Evolutionary conservation across 2,113 vertebrate species (phyloP).

Genomic region (Scytalopus superciliaris): DNA sequence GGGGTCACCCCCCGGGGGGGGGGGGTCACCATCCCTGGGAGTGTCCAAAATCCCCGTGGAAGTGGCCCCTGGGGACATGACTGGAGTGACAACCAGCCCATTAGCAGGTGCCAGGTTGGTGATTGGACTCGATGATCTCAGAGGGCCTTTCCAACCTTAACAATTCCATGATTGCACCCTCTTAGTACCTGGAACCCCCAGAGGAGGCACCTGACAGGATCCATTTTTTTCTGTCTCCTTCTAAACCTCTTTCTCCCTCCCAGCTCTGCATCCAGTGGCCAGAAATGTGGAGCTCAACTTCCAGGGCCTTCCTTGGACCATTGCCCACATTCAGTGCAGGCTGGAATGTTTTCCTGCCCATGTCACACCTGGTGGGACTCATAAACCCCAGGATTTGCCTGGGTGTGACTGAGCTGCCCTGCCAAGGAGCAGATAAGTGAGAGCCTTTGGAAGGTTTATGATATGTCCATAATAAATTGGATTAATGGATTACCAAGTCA

Average conservation of each 20-base stretch:
- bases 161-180: not conserved
- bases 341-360: not conserved
- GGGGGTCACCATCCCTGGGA: not conserved
- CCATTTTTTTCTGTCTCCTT: not conserved
- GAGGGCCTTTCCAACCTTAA: not conserved
- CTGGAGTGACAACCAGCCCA: not conserved
- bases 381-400: not conserved
- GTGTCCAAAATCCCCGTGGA: not conserved
- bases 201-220: not conserved
- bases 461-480: not conserved
- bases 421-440: not conserved
- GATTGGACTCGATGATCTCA: not conserved
- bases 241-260: not conserved
- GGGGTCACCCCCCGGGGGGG: not conserved
- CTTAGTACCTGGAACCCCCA: not conserved
- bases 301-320: not conserved
- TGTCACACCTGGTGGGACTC: not conserved
- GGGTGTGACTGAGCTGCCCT: not conserved
- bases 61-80: not conserved
- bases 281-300: not conserved
- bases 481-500: constrained; percentile 47
- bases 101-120: not conserved
- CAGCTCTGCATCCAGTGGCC: not conserved
- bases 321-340: not conserved
- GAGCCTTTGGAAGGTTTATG: not conserved